These are phyloP conservation scores for Eucera pruinosa DNA, from an alignment of 2,888 invertebrate genomes.

Conservation along the genomic window DNA sequence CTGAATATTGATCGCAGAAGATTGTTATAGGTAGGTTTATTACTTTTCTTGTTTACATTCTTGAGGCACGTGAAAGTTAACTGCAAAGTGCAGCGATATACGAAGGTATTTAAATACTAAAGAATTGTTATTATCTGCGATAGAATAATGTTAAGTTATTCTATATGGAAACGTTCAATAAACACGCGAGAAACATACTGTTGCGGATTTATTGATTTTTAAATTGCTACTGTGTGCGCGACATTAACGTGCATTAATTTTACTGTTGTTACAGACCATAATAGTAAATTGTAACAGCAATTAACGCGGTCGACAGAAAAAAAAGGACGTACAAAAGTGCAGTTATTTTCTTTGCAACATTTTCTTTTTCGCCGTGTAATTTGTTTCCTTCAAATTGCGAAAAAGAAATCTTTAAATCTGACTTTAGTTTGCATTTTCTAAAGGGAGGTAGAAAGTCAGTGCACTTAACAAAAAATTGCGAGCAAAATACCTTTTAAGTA, in stretches of 20 bases:
- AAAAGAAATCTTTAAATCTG: no score
- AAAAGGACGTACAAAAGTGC: background rate
- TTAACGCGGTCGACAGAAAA: background rate
- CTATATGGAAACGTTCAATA: background rate
- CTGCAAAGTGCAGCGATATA: background rate
- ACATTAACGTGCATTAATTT: slow-evolving; percentile 22
- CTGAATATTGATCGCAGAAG: background rate
- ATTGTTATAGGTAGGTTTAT: background rate
- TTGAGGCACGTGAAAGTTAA: background rate
- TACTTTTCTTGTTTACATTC: background rate
- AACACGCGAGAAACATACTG: slow-evolving; percentile 1
- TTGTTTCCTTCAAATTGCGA: no score
- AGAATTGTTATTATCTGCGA: background rate
- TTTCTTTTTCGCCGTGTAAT: no score
- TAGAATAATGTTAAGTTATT: slow-evolving; percentile 7
- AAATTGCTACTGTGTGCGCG: slow-evolving; percentile 3
- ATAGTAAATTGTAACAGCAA: background rate
- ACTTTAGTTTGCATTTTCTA: no score
- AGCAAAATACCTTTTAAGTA: no score
- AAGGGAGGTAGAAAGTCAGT: no score
- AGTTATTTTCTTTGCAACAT: background rate
- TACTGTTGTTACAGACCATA: slow-evolving; percentile 4
- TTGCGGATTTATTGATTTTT: slow-evolving; percentile 36
- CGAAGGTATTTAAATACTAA: background rate
- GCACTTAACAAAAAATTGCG: no score